Conservation (phyloP, 2,797 vertebrate species). For the Nyctalus aviator region DNA sequence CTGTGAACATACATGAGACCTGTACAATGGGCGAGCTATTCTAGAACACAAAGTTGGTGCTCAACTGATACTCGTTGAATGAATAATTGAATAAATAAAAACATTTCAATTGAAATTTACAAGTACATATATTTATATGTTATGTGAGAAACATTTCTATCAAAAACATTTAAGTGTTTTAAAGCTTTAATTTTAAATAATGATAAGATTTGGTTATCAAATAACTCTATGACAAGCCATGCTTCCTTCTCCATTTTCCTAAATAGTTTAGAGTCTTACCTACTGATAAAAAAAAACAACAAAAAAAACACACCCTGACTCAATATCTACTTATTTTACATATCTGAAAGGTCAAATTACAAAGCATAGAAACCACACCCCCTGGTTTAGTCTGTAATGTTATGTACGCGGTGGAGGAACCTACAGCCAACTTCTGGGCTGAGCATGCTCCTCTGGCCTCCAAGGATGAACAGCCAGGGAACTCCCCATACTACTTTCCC, state of each 20-base stretch:
- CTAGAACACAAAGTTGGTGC: background rate
- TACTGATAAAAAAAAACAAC: constrained; percentile 27
- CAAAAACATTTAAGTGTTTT: background rate
- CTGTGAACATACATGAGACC: background rate
- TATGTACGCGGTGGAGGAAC: background rate
- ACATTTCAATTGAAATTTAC: background rate
- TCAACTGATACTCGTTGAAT: background rate
- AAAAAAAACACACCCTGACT: background rate
- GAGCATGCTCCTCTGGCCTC: background rate
- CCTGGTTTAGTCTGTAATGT: background rate
- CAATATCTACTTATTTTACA: background rate
- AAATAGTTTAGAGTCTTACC: background rate
- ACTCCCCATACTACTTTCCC: background rate
- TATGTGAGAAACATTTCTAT: background rate
- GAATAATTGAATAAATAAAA: background rate
- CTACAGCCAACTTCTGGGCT: background rate
- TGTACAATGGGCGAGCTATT: background rate
- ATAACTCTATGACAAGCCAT: background rate
- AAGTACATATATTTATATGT: background rate
- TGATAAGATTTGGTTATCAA: background rate
- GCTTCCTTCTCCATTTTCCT: background rate
- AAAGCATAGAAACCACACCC: background rate
- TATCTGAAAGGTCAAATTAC: constrained; percentile 22
- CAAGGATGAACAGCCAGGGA: background rate
- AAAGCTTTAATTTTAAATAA: constrained; percentile 23